Evolutionary conservation across 2,797 vertebrate species (phyloP), one percentile per base, ranked within the genome.

Genomic region (Notoglanidium macrostoma): DNA sequence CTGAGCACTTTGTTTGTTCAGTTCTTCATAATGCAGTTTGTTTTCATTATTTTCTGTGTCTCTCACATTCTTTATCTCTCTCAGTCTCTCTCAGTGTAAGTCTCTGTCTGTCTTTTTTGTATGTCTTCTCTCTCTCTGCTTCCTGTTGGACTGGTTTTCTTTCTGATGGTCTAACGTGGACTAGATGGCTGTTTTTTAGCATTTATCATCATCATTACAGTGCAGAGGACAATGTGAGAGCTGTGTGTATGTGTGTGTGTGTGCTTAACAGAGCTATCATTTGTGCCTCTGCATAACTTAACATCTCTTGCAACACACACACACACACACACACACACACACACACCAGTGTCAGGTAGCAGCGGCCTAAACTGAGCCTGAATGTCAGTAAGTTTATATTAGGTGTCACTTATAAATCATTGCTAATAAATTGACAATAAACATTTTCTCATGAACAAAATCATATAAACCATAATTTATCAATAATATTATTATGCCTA

Each of bases 171-270:
- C 87, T 89, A 90, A 94, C 93, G 84, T 93, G 90, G 91, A 90
- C 94, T 90, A 92, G 76, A 80, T 76, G 44, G 23, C 92, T 92
- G 91, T 93, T 94, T 89, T 89, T 61, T 15, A 9, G n/a, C n/a
- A n/a, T n/a, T n/a, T n/a, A n/a, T n/a, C n/a, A n/a, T 17, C 88
- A 68, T 86, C 15, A 63, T 90, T 87, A 78, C 32, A 32, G 32
- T 23, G 9, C 59, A 55, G 65, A 35, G 84, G 83, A 85, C 51
- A 86, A 67, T 85, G 49, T 74, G 1, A 26, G 10, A 11, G 40
- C n/a, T 46, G 46, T 46, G 46, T 46, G 46, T 46, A 7, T 46
- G 46, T 46, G 46, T 46, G 46, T 46, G 46, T 46, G 46, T 46
- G 46, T 46, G 46, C n/a, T n/a, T n/a, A n/a, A n/a, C n/a, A 73